Evolutionary conservation across 2,888 invertebrate genomes (phyloP).

Genomic region (Heteromurus nitidus): DNA sequence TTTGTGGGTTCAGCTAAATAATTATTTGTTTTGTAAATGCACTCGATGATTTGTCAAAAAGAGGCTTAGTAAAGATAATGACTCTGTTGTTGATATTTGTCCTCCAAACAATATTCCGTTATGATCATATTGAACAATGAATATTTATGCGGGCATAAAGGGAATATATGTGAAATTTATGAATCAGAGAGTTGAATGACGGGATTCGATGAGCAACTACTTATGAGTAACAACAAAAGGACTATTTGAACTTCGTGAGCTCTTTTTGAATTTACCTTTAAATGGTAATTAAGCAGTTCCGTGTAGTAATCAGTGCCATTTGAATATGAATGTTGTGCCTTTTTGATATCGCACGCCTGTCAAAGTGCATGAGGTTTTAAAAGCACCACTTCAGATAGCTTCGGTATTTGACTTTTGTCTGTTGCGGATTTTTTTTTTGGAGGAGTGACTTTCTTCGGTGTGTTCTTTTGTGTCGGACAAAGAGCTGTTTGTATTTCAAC

Average conservation of each 20-base stretch:
- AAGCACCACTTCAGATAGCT: not conserved
- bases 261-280: not conserved
- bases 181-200: too few relatives aligned
- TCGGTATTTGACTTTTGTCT: not conserved
- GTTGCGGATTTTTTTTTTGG: slow-evolving; percentile 39
- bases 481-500: slow-evolving; percentile 29
- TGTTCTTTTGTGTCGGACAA: slow-evolving; percentile 28
- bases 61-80: too few relatives aligned
- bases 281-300: slow-evolving; percentile 22
- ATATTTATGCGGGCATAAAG: not conserved
- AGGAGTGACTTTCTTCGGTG: slow-evolving; percentile 10
- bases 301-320: slow-evolving; percentile 6
- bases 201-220: too few relatives aligned
- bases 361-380: not conserved
- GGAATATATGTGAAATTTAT: not conserved
- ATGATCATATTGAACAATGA: not conserved
- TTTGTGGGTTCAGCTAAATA: too few relatives aligned
- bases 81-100: too few relatives aligned
- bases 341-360: not conserved
- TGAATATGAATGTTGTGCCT: too few relatives aligned
- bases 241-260: slow-evolving; percentile 1
- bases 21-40: not conserved
- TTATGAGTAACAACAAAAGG: slow-evolving; percentile 2
- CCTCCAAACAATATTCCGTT: not conserved
- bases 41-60: not conserved